These are phyloP conservation scores for Drosophila pandora DNA, from an alignment of 1,140 invertebrate genomes.

Conservation along the genomic window DNA sequence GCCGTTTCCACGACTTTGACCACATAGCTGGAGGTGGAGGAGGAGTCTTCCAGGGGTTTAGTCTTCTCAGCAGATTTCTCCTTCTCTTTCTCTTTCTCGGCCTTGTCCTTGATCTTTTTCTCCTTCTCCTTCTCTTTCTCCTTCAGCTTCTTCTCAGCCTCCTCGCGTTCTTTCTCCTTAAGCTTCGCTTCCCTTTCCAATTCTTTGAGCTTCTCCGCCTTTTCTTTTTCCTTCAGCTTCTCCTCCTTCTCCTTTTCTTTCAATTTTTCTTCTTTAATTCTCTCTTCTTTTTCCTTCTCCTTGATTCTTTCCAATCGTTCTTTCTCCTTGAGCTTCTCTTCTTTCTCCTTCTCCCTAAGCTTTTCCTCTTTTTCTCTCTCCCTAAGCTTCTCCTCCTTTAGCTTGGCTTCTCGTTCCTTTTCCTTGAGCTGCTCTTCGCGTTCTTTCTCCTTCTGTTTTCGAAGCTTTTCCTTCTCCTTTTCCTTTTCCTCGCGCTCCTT, in stretches of 20 bases:
- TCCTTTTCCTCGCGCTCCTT: constrained; percentile 1
- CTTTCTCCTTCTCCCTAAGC: constrained; percentile 2
- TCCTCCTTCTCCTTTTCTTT: constrained; percentile 11
- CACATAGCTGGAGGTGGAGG: neutral
- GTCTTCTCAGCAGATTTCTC: constrained; percentile 4
- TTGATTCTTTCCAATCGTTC: neutral
- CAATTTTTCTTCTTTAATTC: neutral
- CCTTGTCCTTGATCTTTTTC: constrained; percentile 11
- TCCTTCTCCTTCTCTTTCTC: constrained; percentile 1
- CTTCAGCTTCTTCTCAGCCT: neutral
- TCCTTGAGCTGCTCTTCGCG: constrained; percentile 4
- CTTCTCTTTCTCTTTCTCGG: constrained; percentile 1
- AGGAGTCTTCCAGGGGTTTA: constrained; percentile 2
- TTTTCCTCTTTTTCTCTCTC: constrained; percentile 6
- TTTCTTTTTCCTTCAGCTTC: constrained; percentile 1
- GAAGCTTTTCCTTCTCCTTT: constrained; percentile 10
- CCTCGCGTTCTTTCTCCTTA: constrained; percentile 3
- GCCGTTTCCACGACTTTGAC: constrained; percentile 17
- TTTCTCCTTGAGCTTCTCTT: neutral
- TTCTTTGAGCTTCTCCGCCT: neutral
- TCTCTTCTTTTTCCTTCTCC: constrained; percentile 8
- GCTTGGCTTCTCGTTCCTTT: constrained; percentile 17
- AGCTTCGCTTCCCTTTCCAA: constrained; percentile 4
- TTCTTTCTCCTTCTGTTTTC: constrained; percentile 2
- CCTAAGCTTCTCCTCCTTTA: constrained; percentile 12